Base-by-base conservation (phyloP, 2,113 vertebrate species). In the Thymallus thymallus region DNA sequence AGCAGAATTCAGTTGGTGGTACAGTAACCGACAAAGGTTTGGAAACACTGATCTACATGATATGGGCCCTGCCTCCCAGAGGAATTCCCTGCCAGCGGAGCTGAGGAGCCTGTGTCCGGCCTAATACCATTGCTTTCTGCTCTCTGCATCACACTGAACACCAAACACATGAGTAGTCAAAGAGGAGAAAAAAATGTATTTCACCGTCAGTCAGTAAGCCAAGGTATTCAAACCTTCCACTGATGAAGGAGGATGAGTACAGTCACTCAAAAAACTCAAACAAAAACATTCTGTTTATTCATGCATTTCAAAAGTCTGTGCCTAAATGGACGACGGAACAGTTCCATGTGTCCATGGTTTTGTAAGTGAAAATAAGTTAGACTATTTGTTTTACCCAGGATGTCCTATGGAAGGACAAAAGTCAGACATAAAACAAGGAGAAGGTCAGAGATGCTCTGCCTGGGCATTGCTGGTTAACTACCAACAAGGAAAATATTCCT, bases 301-400 rank as follows among this genome's bases (percentile, higher is more conserved):
- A 16, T 16, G 12, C 2, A 51, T 51, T 51, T 48, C 46, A 14
- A 58, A n/a, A 22, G 56, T 22, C 56, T 58, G 20, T n/a, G 1
- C 14, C 6, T 60, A 41, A 41, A 41, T 41, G 35, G 35, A 7
- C n/a, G 22, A 22, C 0, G n/a, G 56, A n/a, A 60, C 4, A 22
- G 12, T 51, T 51, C 14, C 9, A n/a, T 6, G 4, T 20, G n/a
- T 60, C 56, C 56, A 20, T 22, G n/a, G n/a, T 6, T 60, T 22
- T 22, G 12, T 60, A 60, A 14, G 61, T 26, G 51, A 72, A 80
- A 74, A 65, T 45, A 3, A 75, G 30, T 69, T 30, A 63, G 76
- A 80, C 76, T 80, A 82, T 88, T 82, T 85, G 81, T 79, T 87
- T 80, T 22, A 78, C 48, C 78, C 77, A 88, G 89, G 88, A 91